Conservation (phyloP, 2,113 vertebrate genomes). For the Axis porcinus region DNA sequence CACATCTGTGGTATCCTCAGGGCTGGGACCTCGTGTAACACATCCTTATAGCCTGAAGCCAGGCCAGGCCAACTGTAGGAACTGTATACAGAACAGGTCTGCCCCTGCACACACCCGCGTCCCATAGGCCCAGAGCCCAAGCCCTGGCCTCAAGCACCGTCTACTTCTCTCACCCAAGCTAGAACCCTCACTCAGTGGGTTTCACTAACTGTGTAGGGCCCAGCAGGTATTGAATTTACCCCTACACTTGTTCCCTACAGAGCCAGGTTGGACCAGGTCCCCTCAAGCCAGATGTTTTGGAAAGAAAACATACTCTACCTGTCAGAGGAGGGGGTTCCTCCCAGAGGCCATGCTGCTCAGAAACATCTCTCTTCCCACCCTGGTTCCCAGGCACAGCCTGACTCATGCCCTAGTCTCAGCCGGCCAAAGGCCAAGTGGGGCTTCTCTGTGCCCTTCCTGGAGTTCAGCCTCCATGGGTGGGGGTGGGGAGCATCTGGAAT, state of each 20-base stretch:
- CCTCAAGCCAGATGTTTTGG: background rate
- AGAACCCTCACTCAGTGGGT: background rate
- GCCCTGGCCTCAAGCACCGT: background rate
- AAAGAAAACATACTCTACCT: background rate
- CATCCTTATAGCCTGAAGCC: background rate
- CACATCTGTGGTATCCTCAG: background rate
- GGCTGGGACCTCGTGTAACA: background rate
- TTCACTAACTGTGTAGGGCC: background rate
- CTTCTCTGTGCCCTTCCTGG: background rate
- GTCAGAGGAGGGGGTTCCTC: background rate
- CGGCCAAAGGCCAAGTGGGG: background rate
- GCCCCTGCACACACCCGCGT: too few relatives aligned
- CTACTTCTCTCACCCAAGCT: background rate
- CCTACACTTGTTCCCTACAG: background rate
- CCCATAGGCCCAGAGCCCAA: background rate
- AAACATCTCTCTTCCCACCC: background rate
- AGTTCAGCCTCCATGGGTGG: background rate
- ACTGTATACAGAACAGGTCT: background rate
- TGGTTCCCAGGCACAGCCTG: background rate
- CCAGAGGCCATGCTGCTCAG: background rate
- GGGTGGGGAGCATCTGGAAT: background rate
- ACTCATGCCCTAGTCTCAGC: background rate
- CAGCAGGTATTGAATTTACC: background rate
- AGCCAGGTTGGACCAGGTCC: background rate
- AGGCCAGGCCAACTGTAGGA: background rate